A percentile compares a stretch with the other conserved stretches of the same genome.
These are phyloP conservation scores for Xylota sylvarum DNA, from an alignment of 2,888 invertebrate genomes.

Conservation along the genomic window DNA sequence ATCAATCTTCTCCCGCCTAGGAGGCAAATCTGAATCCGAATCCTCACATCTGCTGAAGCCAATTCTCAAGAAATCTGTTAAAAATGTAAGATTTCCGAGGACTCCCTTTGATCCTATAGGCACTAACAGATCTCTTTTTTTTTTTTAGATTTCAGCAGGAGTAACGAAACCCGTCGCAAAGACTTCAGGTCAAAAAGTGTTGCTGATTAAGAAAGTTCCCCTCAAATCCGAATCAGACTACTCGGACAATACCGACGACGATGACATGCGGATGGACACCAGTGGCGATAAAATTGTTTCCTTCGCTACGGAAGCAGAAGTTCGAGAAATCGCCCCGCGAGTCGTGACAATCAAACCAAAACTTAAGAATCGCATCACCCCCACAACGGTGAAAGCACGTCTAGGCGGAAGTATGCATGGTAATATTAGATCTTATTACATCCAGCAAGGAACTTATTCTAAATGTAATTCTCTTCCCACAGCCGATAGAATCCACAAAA, in stretches of 20 bases:
- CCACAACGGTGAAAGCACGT: slow-evolving; percentile 79
- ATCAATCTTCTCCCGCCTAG: slow-evolving; percentile 84
- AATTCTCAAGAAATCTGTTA: slow-evolving; percentile 82
- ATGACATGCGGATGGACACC: slow-evolving; percentile 78
- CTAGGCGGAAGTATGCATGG: slow-evolving; percentile 80
- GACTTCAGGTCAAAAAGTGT: slow-evolving; percentile 82
- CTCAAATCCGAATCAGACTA: slow-evolving; percentile 81
- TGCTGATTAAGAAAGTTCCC: slow-evolving; percentile 84
- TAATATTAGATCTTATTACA: slow-evolving; percentile 6
- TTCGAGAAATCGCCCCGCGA: slow-evolving; percentile 83
- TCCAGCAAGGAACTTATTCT: neutral
- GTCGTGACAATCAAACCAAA: slow-evolving; percentile 73
- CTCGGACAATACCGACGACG: slow-evolving; percentile 71
- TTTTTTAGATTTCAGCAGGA: slow-evolving; percentile 75
- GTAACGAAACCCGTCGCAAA: slow-evolving; percentile 79
- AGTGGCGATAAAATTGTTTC: slow-evolving; percentile 83
- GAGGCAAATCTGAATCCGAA: slow-evolving; percentile 79
- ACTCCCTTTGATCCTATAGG: neutral
- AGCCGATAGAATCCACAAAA: slow-evolving; percentile 82
- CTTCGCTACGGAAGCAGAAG: slow-evolving; percentile 84
- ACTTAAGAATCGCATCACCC: slow-evolving; percentile 70
- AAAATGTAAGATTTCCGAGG: slow-evolving; percentile 73
- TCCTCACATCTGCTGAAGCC: slow-evolving; percentile 79
- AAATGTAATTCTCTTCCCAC: slow-evolving; percentile 14
- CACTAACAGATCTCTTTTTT: neutral